Conservation (phyloP, 2,113 vertebrate genomes). For the Hydrochoerus hydrochaeris region DNA sequence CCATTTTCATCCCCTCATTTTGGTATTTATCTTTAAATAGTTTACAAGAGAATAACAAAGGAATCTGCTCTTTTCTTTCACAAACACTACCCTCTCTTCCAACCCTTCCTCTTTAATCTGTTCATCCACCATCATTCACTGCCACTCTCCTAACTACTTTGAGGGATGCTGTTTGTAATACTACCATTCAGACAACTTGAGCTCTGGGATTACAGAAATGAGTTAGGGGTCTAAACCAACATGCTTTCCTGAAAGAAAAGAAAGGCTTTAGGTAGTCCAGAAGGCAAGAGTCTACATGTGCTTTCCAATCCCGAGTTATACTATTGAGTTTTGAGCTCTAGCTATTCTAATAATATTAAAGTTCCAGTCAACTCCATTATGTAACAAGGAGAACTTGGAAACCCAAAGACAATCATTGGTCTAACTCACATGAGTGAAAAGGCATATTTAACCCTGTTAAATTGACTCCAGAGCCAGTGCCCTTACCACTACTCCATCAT, state of each 20-base stretch:
- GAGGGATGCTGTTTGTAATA: slow-evolving; percentile 12
- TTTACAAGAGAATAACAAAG: slow-evolving; percentile 5
- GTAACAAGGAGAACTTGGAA: background rate
- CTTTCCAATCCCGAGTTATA: slow-evolving; percentile 2
- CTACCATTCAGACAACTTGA: slow-evolving; percentile 58
- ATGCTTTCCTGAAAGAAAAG: slow-evolving; percentile 33
- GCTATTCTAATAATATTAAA: background rate
- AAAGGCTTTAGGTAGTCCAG: background rate
- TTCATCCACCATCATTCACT: slow-evolving; percentile 65
- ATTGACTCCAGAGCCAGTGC: background rate
- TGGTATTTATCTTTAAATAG: background rate
- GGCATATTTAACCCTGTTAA: background rate
- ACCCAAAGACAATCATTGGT: background rate
- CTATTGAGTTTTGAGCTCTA: background rate
- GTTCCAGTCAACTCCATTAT: background rate
- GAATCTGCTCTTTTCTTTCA: background rate
- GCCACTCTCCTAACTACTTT: slow-evolving; percentile 62
- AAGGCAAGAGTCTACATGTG: background rate
- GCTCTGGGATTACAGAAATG: slow-evolving; percentile 30
- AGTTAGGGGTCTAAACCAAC: background rate
- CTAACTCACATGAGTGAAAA: background rate
- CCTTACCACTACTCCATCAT: background rate
- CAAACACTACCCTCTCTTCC: slow-evolving; percentile 26
- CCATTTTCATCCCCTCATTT: background rate
- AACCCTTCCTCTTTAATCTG: slow-evolving; percentile 49